phyloP scores from a whole-genome alignment of 2,888 invertebrate species.

The Andrena flavipes region DNA sequence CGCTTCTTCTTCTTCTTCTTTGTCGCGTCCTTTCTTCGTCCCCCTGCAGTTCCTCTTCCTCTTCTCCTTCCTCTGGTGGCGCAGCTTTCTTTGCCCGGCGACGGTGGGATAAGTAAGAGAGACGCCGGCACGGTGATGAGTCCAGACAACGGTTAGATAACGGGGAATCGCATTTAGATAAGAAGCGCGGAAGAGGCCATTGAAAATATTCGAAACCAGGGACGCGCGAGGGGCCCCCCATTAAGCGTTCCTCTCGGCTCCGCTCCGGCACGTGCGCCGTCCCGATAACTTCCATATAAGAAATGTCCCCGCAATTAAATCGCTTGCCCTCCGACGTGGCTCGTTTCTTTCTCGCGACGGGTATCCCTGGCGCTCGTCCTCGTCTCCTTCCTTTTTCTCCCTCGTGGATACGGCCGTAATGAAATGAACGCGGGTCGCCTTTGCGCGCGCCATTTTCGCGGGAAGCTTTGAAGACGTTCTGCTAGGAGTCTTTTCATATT shows the following conservation, averaged over 20 bases:
- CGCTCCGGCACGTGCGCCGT: conserved; percentile 57
- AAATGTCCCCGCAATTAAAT: conserved; percentile 63
- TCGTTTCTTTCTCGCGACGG: conserved; percentile 1
- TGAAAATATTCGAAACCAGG: conserved; percentile 58
- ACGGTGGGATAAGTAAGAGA: conserved; percentile 58
- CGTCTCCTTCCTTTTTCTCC: background rate
- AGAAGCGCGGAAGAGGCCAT: conserved; percentile 61
- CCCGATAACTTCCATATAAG: conserved; percentile 65
- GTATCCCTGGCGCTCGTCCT: background rate
- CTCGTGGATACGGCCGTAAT: background rate
- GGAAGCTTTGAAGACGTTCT: too few relatives aligned
- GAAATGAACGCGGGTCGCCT: background rate
- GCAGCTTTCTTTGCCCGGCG: conserved; percentile 30
- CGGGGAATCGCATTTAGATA: conserved; percentile 68
- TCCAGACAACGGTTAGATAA: conserved; percentile 66
- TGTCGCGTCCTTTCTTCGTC: conserved; percentile 40
- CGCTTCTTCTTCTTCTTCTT: conserved; percentile 51
- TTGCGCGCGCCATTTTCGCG: background rate
- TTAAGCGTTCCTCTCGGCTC: conserved; percentile 47
- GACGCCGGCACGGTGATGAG: conserved; percentile 59
- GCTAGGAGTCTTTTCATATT: too few relatives aligned
- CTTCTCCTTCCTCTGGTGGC: background rate
- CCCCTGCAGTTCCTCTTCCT: background rate
- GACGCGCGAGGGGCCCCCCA: conserved; percentile 49
- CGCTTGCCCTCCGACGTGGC: conserved; percentile 10